Evolutionary conservation across 2,888 invertebrate genomes (phyloP), one percentile per base, ranked within the genome.

Genomic region (Hyppa rectilinea): DNA sequence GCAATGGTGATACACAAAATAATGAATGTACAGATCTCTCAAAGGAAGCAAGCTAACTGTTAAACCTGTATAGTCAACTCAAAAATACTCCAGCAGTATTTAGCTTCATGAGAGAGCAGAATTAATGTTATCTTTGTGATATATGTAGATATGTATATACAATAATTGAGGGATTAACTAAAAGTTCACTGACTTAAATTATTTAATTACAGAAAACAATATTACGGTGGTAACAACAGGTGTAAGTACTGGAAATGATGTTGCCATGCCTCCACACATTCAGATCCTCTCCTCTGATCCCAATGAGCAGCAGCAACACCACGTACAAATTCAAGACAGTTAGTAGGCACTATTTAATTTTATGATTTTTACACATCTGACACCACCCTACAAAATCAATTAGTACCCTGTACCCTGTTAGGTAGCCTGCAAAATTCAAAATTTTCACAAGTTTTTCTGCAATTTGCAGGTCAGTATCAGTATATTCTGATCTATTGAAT

Each of bases 191-290:
- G 17, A 31, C 7, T 12, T 38, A 23, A 29, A 31, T 43, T 67
- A 9, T 58, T 62, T 77, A 17, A 49, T 91, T 90, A 65, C 91
- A 96, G 96, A 96, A 75, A 96, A 92, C 79, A 95, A 96, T 62
- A 97, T 97, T 77, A 95, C 96, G 20, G 97, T 97, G 36, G 97
- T 97, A 31, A 94, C 96, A 0, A 92, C 95, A 2, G 94, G 95
- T 58, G 95, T 96, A 2, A 90, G 89, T 71, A 85, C 90, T 23
- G 89, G 89, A 43, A 95, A 94, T 85, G 95, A 95, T 43, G 95
- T 95, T 36, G 64, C 91, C 4, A 95, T 96, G 94, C 93, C 94
- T 5, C 95, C 95, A n/a, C 95, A 96, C 69, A 95, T 96, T 75
- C 96, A 96, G 82, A 96, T 96, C 65, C 89, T 96, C 2, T 93